Conservation (phyloP, 2,113 vertebrate genomes). For the Indicator maculatus region DNA sequence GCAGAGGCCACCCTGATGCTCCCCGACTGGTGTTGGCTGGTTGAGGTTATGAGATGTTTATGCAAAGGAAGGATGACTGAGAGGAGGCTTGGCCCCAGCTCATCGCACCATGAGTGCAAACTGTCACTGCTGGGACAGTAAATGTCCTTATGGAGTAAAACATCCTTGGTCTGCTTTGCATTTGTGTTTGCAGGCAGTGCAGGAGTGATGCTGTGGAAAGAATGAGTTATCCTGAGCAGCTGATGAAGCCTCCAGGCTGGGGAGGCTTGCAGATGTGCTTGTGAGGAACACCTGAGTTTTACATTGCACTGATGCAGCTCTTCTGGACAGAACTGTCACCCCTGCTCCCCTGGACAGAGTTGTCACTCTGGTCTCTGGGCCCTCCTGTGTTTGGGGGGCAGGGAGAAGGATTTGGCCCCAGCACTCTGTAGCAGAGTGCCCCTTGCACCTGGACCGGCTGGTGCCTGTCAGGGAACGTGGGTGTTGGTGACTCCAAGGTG, state of each 20-base stretch:
- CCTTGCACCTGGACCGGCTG: too few species aligned
- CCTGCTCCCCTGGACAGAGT: too few species aligned
- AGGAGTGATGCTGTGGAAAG: background rate
- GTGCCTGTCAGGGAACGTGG: fast-evolving
- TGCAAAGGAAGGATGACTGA: background rate
- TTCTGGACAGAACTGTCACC: fast-evolving
- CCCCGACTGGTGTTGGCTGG: background rate
- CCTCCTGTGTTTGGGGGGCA: too few species aligned
- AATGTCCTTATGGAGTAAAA: conserved; percentile 26
- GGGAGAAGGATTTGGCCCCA: background rate
- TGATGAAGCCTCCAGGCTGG: background rate
- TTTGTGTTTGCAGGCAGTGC: background rate
- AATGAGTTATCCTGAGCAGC: background rate
- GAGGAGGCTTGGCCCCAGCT: background rate
- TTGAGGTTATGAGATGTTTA: conserved; percentile 37
- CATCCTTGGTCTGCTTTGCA: conserved; percentile 4
- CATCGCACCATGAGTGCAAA: background rate
- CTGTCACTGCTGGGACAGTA: background rate
- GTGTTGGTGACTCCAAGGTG: background rate
- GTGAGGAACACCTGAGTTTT: fast-evolving
- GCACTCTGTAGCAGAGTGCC: background rate
- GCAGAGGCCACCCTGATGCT: background rate
- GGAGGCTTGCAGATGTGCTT: background rate
- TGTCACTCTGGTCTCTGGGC: too few species aligned
- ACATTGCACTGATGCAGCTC: background rate